phyloP scores from a whole-genome alignment of 2,113 vertebrate species.

The Oreochromis niloticus region DNA sequence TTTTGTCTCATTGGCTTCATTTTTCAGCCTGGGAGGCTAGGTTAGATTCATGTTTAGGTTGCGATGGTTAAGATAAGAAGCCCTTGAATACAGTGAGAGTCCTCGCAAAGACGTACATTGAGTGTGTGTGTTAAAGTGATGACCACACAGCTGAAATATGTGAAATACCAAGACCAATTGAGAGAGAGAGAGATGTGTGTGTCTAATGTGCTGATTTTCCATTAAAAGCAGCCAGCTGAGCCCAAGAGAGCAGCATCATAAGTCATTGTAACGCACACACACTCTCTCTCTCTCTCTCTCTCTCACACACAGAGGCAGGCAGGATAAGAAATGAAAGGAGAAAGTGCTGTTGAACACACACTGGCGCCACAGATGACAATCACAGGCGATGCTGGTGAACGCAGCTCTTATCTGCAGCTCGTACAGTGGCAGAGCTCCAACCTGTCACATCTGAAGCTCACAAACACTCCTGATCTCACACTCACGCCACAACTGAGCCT shows the following conservation, averaged over 20 bases:
- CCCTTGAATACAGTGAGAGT: not conserved
- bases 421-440: not conserved
- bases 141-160: slow-evolving; percentile 38
- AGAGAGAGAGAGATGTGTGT: not conserved
- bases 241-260: slow-evolving; percentile 11
- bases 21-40: not conserved
- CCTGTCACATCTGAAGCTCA: not conserved
- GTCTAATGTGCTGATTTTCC: slow-evolving; percentile 42
- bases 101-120: not conserved
- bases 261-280: not conserved
- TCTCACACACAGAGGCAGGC: not conserved
- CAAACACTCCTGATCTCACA: not conserved
- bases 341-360: not conserved
- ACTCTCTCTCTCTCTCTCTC: not conserved
- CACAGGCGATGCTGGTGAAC: not conserved
- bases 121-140: not conserved
- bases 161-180: not conserved
- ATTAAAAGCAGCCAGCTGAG: slow-evolving; percentile 55
- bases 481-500: not conserved
- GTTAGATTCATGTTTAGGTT: not conserved
- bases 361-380: not conserved
- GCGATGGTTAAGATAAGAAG: not conserved
- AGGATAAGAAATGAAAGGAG: not conserved
- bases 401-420: not conserved
- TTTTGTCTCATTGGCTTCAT: not conserved